Conservation (phyloP, 1,140 invertebrate species). For the Conus ventricosus region DNA sequence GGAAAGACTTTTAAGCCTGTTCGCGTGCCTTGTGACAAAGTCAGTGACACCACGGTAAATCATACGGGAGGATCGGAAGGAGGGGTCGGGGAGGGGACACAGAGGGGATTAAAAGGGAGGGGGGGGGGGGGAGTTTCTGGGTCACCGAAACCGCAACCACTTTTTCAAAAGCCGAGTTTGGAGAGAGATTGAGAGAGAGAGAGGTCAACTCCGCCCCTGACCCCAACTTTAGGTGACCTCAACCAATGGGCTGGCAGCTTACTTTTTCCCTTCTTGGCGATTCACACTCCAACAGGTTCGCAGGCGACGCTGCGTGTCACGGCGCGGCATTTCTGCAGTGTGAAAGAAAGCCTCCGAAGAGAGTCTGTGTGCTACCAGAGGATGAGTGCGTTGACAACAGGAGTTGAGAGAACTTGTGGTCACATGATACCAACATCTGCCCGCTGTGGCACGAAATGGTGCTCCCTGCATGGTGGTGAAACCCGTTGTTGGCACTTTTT, state of each 20-base stretch:
- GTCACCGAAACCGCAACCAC: conserved; percentile 21
- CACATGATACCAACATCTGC: neutral
- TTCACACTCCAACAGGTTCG: conserved; percentile 33
- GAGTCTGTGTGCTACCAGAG: neutral
- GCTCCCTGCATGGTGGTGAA: neutral
- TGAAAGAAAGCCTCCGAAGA: neutral
- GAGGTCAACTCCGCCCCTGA: conserved; percentile 40
- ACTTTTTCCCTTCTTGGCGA: conserved; percentile 10
- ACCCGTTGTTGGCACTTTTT: neutral
- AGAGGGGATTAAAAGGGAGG: neutral
- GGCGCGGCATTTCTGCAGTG: conserved; percentile 20
- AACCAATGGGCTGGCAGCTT: conserved; percentile 30
- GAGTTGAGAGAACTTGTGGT: conserved; percentile 17
- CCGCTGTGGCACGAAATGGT: neutral
- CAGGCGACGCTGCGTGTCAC: conserved; percentile 13
- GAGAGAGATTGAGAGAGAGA: neutral
- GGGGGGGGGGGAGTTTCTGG: neutral
- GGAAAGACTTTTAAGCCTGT: neutral
- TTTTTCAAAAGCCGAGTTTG: conserved; percentile 20
- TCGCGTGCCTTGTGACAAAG: neutral
- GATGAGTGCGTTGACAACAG: neutral
- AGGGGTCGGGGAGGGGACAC: neutral
- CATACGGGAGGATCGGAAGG: neutral
- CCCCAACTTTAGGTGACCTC: conserved; percentile 7
- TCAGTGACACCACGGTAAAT: neutral